These are phyloP conservation scores for Gallirallus australis DNA, from an alignment of 2,797 vertebrate species.

Conservation along the genomic window DNA sequence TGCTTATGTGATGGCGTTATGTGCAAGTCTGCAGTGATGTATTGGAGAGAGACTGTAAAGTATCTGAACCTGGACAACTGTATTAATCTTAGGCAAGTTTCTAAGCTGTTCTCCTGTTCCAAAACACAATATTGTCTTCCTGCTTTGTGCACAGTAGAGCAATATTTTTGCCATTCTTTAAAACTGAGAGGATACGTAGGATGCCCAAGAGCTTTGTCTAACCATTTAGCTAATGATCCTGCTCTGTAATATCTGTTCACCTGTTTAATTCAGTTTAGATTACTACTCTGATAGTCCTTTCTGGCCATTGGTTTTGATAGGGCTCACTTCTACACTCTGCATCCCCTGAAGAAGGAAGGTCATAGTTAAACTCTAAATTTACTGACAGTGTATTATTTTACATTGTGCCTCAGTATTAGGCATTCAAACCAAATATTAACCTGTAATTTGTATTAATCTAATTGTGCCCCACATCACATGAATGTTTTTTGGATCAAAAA, in stretches of 20 bases:
- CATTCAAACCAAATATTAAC: background rate
- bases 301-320: slow-evolving; percentile 47
- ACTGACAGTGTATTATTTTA: background rate
- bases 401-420: background rate
- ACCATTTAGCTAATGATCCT: slow-evolving; percentile 59
- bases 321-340: background rate
- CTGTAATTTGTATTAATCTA: background rate
- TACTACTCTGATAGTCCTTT: slow-evolving; percentile 2
- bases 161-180: slow-evolving; percentile 13
- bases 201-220: slow-evolving; percentile 22
- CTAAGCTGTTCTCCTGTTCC: background rate
- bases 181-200: background rate
- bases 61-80: background rate
- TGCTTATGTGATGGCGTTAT: slow-evolving; percentile 1
- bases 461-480: background rate
- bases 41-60: background rate
- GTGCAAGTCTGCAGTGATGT: background rate
- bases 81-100: slow-evolving; percentile 2
- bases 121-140: background rate
- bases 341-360: slow-evolving; percentile 9
- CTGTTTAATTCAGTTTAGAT: slow-evolving; percentile 56
- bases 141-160: background rate
- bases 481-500: background rate
- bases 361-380: background rate
- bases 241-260: slow-evolving; percentile 27